Evolutionary conservation across 2,113 vertebrate species (phyloP).

Genomic region (Tragelaphus imberbis): DNA sequence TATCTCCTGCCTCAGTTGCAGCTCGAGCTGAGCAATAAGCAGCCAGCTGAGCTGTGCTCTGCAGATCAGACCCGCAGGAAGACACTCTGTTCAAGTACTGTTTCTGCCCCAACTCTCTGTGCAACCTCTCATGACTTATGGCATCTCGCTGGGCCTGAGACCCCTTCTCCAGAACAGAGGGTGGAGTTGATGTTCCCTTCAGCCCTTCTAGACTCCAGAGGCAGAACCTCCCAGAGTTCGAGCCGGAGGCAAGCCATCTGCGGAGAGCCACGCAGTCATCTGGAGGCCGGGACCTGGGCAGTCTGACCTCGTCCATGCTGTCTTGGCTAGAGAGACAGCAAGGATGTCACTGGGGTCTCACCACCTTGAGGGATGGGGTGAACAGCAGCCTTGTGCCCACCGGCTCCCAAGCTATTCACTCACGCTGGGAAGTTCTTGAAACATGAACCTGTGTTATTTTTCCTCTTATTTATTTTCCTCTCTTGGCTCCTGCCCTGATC

Average conservation of each 20-base stretch:
- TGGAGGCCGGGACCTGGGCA: not conserved
- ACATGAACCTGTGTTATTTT: not conserved
- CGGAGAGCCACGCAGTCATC: accelerated
- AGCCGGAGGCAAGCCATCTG: not conserved
- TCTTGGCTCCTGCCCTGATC: not conserved
- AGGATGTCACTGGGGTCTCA: not conserved
- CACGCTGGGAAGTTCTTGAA: not conserved
- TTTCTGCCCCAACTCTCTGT: not conserved
- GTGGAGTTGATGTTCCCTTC: too few relatives aligned
- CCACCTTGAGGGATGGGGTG: not conserved
- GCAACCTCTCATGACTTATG: not conserved
- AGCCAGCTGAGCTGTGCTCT: not conserved
- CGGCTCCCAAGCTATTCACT: not conserved
- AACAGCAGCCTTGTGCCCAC: not conserved
- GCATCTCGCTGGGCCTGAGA: not conserved
- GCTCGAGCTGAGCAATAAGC: not conserved
- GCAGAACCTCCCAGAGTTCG: not conserved
- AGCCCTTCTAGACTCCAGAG: not conserved
- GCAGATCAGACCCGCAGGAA: not conserved
- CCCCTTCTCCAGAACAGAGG: not conserved
- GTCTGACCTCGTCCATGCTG: not conserved
- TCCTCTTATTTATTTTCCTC: not conserved
- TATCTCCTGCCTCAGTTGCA: not conserved
- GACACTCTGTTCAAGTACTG: not conserved
- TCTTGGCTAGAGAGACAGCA: not conserved